Evolutionary conservation across 1,140 invertebrate genomes (phyloP).

Genomic region (Pseudachorutes palmiensis): DNA sequence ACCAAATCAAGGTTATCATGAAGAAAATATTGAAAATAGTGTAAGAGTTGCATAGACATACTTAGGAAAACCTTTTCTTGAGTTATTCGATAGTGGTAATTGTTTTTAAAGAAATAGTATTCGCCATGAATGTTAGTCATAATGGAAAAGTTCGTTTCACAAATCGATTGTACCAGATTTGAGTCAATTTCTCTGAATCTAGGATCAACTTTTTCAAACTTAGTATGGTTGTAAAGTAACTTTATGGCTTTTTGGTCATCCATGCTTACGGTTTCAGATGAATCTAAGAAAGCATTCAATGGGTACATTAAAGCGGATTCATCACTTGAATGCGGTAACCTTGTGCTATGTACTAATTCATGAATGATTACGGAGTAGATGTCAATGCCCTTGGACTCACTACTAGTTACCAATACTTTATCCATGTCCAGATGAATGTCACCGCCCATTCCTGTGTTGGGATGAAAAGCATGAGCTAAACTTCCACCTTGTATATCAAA

Average conservation of each 20-base stretch:
- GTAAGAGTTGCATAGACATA: no score
- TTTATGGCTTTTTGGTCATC: neutral
- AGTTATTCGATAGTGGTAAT: neutral
- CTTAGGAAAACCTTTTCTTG: no score
- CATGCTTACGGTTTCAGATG: neutral
- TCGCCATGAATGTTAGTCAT: neutral
- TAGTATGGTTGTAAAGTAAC: neutral
- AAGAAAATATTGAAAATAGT: no score
- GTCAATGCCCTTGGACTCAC: neutral
- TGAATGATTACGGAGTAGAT: neutral
- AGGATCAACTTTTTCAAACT: neutral
- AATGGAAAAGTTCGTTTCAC: neutral
- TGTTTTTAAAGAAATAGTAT: neutral
- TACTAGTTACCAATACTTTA: neutral
- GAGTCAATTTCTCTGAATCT: neutral
- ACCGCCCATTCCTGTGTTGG: neutral
- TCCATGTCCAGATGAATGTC: neutral
- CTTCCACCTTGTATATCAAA: neutral
- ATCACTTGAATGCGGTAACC: neutral
- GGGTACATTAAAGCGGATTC: neutral
- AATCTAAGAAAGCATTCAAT: neutral
- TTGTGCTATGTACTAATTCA: neutral
- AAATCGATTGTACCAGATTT: neutral
- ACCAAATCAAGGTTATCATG: no score
- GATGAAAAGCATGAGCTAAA: neutral